These are phyloP conservation scores for Aphidius gifuensis DNA, from an alignment of 1,140 invertebrate genomes.

Conservation along the genomic window DNA sequence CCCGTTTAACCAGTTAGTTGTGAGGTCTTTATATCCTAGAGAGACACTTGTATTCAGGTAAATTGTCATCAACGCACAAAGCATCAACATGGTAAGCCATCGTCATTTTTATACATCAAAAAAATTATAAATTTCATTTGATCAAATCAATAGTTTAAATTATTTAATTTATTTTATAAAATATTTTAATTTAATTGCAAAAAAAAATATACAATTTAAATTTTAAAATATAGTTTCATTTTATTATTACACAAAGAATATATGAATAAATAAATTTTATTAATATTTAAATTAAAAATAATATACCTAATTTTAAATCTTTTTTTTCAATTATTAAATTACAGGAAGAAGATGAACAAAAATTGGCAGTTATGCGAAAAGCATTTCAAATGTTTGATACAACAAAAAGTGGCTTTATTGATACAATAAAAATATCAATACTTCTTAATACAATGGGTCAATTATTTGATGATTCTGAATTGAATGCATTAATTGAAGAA, in stretches of 20 bases:
- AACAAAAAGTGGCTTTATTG: slow-evolving; percentile 84
- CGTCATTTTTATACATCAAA: neutral
- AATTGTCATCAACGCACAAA: slow-evolving; percentile 35
- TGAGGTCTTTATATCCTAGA: slow-evolving; percentile 43
- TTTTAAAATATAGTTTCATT: no score
- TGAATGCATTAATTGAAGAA: slow-evolving; percentile 78
- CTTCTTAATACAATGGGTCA: slow-evolving; percentile 93
- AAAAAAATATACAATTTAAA: no score
- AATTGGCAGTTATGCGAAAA: slow-evolving; percentile 83
- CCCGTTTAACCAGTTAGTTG: slow-evolving; percentile 38
- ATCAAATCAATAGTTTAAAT: no score
- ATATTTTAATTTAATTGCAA: no score
- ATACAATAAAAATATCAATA: slow-evolving; percentile 83
- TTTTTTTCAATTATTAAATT: slow-evolving; percentile 22
- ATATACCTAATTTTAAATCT: neutral
- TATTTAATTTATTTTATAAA: no score
- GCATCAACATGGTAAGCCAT: slow-evolving; percentile 40
- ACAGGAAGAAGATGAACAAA: slow-evolving; percentile 76
- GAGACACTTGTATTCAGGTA: slow-evolving; percentile 39
- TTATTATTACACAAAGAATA: no score
- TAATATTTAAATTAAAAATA: neutral
- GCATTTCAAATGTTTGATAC: slow-evolving; percentile 95
- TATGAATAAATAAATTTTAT: neutral
- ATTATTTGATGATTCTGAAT: slow-evolving; percentile 82
- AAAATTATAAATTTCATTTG: no score